phyloP scores from a whole-genome alignment of 2,113 vertebrate genomes.

The Urocitellus parryii region DNA sequence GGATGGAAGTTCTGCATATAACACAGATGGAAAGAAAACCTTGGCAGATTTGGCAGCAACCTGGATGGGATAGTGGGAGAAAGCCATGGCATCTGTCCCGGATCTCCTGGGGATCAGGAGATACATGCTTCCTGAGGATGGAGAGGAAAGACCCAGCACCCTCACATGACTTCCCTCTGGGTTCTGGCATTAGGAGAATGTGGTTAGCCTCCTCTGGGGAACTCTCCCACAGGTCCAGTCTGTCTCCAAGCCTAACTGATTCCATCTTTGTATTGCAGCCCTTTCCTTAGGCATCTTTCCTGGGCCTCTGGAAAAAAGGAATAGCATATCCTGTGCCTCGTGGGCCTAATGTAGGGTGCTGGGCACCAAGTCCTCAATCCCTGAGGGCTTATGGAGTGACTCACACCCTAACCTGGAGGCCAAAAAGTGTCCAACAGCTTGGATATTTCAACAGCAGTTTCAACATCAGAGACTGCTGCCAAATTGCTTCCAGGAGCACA shows the following conservation, averaged over 20 bases:
- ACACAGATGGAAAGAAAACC: background rate
- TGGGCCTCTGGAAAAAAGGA: background rate
- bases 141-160: background rate
- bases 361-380: background rate
- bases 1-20: background rate
- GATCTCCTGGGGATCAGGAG: background rate
- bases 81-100: background rate
- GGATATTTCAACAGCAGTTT: background rate
- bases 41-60: background rate
- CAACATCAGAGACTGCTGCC: background rate
- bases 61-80: background rate
- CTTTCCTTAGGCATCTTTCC: background rate
- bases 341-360: background rate
- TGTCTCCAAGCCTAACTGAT: background rate
- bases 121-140: background rate
- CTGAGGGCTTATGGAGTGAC: background rate
- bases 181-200: background rate
- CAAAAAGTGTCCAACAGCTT: background rate
- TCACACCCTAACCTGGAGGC: slow-evolving; percentile 7
- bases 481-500: slow-evolving; percentile 6
- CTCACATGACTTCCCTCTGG: background rate
- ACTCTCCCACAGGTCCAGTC: background rate
- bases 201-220: background rate
- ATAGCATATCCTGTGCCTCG: background rate
- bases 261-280: background rate